Evolutionary conservation across 2,888 invertebrate genomes (phyloP), one percentile per base, ranked within the genome.

Genomic region (Acleris holmiana): DNA sequence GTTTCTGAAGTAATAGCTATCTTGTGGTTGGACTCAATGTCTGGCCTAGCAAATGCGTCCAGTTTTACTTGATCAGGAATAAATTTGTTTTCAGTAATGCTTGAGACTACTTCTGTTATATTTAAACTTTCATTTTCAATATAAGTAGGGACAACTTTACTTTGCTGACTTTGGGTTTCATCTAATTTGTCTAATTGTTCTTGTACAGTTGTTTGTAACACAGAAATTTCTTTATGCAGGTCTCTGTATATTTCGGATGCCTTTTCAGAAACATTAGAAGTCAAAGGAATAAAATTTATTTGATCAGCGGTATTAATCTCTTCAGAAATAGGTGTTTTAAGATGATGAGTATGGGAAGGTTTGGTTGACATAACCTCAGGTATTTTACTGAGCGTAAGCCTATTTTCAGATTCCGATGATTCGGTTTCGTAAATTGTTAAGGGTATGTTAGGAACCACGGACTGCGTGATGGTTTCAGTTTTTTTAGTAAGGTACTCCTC

Each of bases 371-470:
- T 69, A 1, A 57, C 51, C 51, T 73, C 81, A 15, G 88, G 81
- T 13, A 76, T 76, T 72, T 78, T 81, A 53, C 78, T 75, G 17
- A 88, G 68, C 23, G 79, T 75, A 18, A 96, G 84, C 35, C 89
- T 82, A 25, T 91, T 92, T 87, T 96, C 97, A 69, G 93, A 94
- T 84, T 97, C 96, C 41, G 94, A 90, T 0, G 89, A 82, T 75
- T 95, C 94, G 0, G 94, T 94, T 83, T 96, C 94, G 58, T 88
- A 93, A 4, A 96, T 81, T 68, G 94, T 91, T 57, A 96, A 70
- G 61, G 96, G 91, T 71, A 94, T 91, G 72, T 95, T 94, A 1
- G 95, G 93, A 70, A 94, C 92, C 64, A 94, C 88, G 1, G 87
- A 88, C 23, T 93, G 82, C 61, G 79, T 79, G n/a, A 94, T 91